Base-by-base conservation (phyloP, 2,797 vertebrate species). In the Loriculus beryllinus region DNA sequence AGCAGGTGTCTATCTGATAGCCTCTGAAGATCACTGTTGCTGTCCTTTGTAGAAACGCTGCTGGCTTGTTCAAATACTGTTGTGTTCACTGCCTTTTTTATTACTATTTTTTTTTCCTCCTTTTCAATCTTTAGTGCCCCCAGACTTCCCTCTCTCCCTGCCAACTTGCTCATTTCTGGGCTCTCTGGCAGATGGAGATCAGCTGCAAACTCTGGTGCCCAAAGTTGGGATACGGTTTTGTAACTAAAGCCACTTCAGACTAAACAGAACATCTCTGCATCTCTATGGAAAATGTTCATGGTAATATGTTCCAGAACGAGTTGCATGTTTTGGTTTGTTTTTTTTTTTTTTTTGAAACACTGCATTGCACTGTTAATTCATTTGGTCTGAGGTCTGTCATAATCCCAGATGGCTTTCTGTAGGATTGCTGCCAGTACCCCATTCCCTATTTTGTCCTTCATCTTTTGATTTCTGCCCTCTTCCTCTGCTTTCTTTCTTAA, bases 331-430 rank as follows among this genome's bases (percentile, higher is more conserved):
- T 18, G 40, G 17, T 17, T 42, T 42, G 18, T 18, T 26, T 26
- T 26, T 16, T 49, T 49, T 62, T 52, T 85, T 77, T 88, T 75
- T 70, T 68, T 82, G 17, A 49, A 95, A 95, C 94, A 93, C 76
- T 96, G 95, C 52, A 60, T 91, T 2, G 10, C 52, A 81, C 87
- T 95, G 95, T 96, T 94, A 91, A 94, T 94, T 96, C 92, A 93
- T 95, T 92, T 90, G 79, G 85, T 78, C 93, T 86, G 92, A 94
- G 80, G 91, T 68, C 82, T 91, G 91, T 93, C 85, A 64, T 88
- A 86, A 91, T 82, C 94, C 90, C 94, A 93, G 85, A 94, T 93
- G 94, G 88, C 85, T 92, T 88, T 88, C 94, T 88, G 89, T 33
- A 70, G 91, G 90, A 91, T 62, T 88, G 69, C 62, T 93, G 91